These are phyloP conservation scores for Drosophila dives DNA, from an alignment of 2,888 invertebrate species.

Conservation along the genomic window DNA sequence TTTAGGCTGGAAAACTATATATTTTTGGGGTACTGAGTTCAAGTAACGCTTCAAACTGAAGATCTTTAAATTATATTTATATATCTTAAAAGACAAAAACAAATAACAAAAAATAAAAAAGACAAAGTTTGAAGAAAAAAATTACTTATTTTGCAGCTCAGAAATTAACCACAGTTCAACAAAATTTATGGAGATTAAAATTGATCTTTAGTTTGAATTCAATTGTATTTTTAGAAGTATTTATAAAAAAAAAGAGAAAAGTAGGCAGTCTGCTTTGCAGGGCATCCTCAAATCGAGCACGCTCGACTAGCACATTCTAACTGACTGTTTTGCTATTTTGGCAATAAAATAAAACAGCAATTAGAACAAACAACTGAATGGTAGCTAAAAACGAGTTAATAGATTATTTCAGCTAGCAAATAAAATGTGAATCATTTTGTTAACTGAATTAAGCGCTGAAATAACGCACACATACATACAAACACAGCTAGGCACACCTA, in stretches of 20 bases:
- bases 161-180: background rate
- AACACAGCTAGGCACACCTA: constrained; percentile 38
- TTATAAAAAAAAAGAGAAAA: background rate
- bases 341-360: background rate
- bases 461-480: constrained; percentile 9
- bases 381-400: background rate
- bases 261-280: no score
- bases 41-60: background rate
- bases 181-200: background rate
- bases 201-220: background rate
- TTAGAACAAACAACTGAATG: background rate
- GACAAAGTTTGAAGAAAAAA: background rate
- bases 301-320: background rate
- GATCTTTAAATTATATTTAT: background rate
- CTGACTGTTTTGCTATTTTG: background rate
- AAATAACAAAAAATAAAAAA: no score
- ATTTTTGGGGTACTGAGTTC: background rate
- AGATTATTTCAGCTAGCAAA: background rate
- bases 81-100: rapidly evolving
- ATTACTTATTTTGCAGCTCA: background rate
- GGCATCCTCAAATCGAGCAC: background rate
- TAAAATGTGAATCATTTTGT: background rate
- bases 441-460: background rate
- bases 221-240: background rate
- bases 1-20: background rate